These are phyloP conservation scores for Nestor notabilis DNA, from an alignment of 2,113 vertebrate species.

Conservation along the genomic window DNA sequence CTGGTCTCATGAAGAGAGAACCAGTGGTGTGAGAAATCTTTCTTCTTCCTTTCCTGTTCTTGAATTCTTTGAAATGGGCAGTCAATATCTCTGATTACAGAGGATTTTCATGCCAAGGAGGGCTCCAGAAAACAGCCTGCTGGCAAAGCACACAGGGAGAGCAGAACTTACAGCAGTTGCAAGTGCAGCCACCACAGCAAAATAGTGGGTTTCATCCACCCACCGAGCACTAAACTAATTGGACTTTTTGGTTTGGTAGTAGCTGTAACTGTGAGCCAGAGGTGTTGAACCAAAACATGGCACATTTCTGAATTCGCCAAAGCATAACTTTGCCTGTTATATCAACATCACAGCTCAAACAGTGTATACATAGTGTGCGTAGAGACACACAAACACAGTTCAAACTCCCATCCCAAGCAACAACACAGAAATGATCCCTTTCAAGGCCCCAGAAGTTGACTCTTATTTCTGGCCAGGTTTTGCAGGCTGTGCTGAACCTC, in stretches of 20 bases:
- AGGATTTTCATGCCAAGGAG: neutral
- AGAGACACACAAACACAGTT: neutral
- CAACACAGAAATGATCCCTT: fast-evolving
- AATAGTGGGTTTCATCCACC: neutral
- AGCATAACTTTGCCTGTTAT: neutral
- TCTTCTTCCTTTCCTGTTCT: neutral
- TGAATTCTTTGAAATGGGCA: neutral
- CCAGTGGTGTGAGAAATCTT: neutral
- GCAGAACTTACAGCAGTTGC: neutral
- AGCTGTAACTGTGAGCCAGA: fast-evolving
- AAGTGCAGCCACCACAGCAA: neutral
- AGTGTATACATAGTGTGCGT: fast-evolving
- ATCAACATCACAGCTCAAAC: neutral
- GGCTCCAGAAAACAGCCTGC: neutral
- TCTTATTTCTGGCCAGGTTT: neutral
- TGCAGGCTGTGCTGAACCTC: neutral
- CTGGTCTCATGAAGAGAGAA: neutral
- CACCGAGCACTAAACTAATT: neutral
- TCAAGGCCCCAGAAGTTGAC: neutral
- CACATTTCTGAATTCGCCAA: neutral
- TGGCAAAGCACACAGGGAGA: neutral
- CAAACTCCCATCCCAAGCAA: neutral
- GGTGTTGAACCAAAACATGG: neutral
- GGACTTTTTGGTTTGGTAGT: neutral
- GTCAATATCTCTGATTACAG: neutral